A percentile compares a stretch with the other conserved stretches of the same genome.
These are phyloP conservation scores for Eubasilissa regina DNA, from an alignment of 1,140 invertebrate species.

Conservation along the genomic window DNA sequence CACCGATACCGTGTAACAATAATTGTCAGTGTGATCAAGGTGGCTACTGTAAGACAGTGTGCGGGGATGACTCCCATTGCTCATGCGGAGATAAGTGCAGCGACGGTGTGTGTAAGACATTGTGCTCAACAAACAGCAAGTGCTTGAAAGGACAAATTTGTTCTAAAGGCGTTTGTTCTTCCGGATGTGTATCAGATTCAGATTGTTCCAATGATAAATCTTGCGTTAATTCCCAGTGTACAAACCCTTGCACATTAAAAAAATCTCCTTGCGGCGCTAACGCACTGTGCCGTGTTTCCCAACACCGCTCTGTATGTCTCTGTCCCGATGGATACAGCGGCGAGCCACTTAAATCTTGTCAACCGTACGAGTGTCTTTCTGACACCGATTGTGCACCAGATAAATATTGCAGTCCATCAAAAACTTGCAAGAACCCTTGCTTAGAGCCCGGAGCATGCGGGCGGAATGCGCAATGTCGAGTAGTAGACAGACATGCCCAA, in stretches of 20 bases:
- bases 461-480: slow-evolving; percentile 88
- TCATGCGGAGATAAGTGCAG: slow-evolving; percentile 82
- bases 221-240: slow-evolving; percentile 84
- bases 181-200: slow-evolving; percentile 84
- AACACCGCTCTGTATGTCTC: slow-evolving; percentile 86
- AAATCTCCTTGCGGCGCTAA: slow-evolving; percentile 79
- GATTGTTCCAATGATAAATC: slow-evolving; percentile 85
- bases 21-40: slow-evolving; percentile 83
- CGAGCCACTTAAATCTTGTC: slow-evolving; percentile 82
- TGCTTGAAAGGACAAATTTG: slow-evolving; percentile 73
- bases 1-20: slow-evolving; percentile 77
- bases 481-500: slow-evolving; percentile 81
- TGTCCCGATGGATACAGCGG: slow-evolving; percentile 89
- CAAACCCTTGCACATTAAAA: slow-evolving; percentile 81
- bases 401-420: slow-evolving; percentile 82
- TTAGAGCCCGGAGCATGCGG: slow-evolving; percentile 84
- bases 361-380: slow-evolving; percentile 82
- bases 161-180: slow-evolving; percentile 70
- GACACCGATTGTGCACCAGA: slow-evolving; percentile 85
- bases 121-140: slow-evolving; percentile 74
- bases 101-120: slow-evolving; percentile 75
- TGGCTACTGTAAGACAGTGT: slow-evolving; percentile 83
- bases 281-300: slow-evolving; percentile 82
- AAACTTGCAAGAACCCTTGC: slow-evolving; percentile 89
- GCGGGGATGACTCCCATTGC: slow-evolving; percentile 79